Conservation (phyloP, 1,140 invertebrate genomes). For the Maconellicoccus hirsutus region DNA sequence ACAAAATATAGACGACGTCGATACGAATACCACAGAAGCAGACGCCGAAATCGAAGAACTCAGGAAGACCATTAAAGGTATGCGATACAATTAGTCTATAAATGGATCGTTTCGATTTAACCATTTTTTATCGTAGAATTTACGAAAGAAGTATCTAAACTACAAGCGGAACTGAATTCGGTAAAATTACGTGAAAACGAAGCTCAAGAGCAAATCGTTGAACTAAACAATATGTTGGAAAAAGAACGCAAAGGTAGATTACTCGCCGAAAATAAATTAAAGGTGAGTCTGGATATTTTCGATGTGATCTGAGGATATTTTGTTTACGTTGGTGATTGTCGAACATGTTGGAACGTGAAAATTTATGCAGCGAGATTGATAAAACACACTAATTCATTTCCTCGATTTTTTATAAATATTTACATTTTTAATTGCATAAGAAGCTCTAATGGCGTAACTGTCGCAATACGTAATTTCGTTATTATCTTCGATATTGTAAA, state of each 20-base stretch:
- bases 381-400: background rate
- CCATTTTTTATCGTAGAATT: too few species aligned
- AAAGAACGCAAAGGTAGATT: constrained; percentile 39
- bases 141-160: constrained; percentile 46
- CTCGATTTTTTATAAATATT: background rate
- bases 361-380: too few species aligned
- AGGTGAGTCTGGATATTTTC: constrained; percentile 30
- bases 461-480: too few species aligned
- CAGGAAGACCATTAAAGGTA: constrained; percentile 47
- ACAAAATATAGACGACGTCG: constrained; percentile 33
- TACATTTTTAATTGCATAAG: background rate
- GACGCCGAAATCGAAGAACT: constrained; percentile 51
- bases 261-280: constrained; percentile 38
- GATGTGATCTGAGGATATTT: too few species aligned
- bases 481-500: too few species aligned
- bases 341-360: too few species aligned
- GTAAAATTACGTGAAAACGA: constrained; percentile 55
- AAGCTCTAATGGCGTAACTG: background rate
- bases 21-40: constrained; percentile 43
- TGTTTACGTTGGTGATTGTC: too few species aligned
- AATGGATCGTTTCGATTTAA: constrained; percentile 17
- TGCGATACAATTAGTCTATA: too few species aligned
- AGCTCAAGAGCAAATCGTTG: constrained; percentile 46
- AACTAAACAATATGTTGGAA: constrained; percentile 43
- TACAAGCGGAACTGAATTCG: constrained; percentile 52